Percentiles rank a stretch among this genome's conserved stretches.
Evolutionary conservation across 2,113 vertebrate genomes (phyloP).

Genomic region (Tenrec ecaudatus): DNA sequence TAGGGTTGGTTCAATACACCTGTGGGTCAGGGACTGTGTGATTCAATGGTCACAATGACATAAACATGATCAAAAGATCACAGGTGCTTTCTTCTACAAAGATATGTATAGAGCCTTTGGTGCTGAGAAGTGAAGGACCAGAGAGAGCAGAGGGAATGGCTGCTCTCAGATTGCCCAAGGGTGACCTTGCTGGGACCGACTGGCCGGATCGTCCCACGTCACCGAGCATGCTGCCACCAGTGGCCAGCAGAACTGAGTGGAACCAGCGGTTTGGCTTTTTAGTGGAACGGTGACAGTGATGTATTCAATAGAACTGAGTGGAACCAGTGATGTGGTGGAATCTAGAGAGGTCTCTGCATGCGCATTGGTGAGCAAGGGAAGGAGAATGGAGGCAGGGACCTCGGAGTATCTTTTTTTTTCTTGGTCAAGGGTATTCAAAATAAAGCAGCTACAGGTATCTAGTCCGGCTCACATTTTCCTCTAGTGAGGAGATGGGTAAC

Average conservation of each 20-base stretch:
- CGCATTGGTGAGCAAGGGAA: neutral
- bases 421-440: conserved; percentile 15
- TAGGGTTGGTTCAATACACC: neutral
- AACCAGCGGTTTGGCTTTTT: neutral
- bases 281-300: neutral
- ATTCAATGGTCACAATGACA: neutral
- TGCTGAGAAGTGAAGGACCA: neutral
- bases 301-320: neutral
- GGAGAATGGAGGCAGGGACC: neutral
- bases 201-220: neutral
- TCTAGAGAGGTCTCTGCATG: too few relatives aligned
- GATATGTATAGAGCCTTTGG: neutral
- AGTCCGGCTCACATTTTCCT: neutral
- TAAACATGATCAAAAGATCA: neutral
- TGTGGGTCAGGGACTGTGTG: neutral
- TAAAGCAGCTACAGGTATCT: conserved; percentile 4
- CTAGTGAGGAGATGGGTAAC: neutral
- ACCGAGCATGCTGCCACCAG: too few relatives aligned
- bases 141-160: neutral
- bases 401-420: neutral
- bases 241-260: neutral
- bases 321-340: too few relatives aligned
- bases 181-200: neutral
- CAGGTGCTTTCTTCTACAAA: neutral
- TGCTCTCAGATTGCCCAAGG: neutral